Base-by-base conservation (phyloP, 2,888 invertebrate genomes). In the Sarcophaga carnaria region DNA sequence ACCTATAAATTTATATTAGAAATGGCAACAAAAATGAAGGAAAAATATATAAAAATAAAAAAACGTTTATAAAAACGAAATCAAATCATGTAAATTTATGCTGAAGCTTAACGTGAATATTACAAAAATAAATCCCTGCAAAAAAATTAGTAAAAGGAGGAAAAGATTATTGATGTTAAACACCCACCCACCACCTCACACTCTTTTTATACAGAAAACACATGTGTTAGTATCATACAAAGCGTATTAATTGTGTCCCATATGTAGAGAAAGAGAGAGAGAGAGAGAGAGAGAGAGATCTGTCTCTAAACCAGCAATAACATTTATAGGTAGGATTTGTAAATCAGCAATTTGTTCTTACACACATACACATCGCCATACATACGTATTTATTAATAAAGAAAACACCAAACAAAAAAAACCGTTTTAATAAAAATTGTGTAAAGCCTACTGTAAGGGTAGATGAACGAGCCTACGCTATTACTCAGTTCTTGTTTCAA, bases 51-150 rank as follows among this genome's bases (percentile, higher is more conserved):
- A 78, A 54, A 77, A 64, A 4, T 49, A n/a, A 22, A 10, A 20
- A 22, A 22, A 71, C n/a, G 2, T 20, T 6, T 25, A 64, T 45
- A 70, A 70, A 49, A 71, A 17, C 11, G 27, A 82, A 84, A 86
- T 83, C 71, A 87, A 87, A 87, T 84, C 84, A 87, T 87, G 87
- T 87, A 86, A 88, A 88, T 88, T 88, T 88, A 88, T 88, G 85
- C 88, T 83, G 75, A 79, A 88, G 88, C 88, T 88, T 88, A 88
- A 80, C 86, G 83, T 81, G 66, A 85, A 81, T 88, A 88, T 88
- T 86, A 88, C 71, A 71, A 84, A 79, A 84, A 69, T 71, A 84
- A 84, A 87, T 84, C 84, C 60, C 67, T 54, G 54, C 63, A 20
- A 71, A 67, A 80, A 80, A 71, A 72, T 14, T 54, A 54, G 17